Evolutionary conservation across 2,797 vertebrate species (phyloP), one percentile per base, ranked within the genome.

Genomic region (Neoniphon sammara): DNA sequence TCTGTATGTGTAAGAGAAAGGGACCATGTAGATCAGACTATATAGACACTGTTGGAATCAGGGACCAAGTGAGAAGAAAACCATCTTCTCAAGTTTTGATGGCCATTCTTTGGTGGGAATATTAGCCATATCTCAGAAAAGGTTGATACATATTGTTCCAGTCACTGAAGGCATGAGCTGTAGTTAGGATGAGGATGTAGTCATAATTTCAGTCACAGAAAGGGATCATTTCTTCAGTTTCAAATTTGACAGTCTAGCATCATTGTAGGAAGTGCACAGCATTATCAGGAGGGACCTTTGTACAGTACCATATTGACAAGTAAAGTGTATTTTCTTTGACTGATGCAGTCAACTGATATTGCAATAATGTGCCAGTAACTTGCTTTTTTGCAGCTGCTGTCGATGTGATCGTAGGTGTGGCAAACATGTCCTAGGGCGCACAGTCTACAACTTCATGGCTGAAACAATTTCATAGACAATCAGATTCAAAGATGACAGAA

Each of bases 391-490:
- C 42, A 46, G 61, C 64, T 79, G 61, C 54, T 72, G 42, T 46
- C 61, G 11, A 58, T 34, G n/a, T 56, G 42, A 73, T 2, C 53
- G n/a, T 23, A 21, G 49, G 15, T 20, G 49, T 55, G 42, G 73
- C 4, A 15, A 80, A 66, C 31, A 61, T 60, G 47, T 49, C 54
- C 25, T 14, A 9, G 30, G 15, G n/a, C 53, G 27, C n/a, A 15
- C 15, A 66, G 63, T 63, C 36, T 58, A 46, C 27, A 64, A 2
- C 30, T 20, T 14, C 69, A 64, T 21, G 42, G 12, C 36, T 55
- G 31, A 27, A 54, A 58, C 8, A 2, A 0, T 63, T 68, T 63
- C 15, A 54, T n/a, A 67, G 78, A 83, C 77, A 76, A 67, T 85
- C 78, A 47, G 23, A 39, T 2, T 57, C 36, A 53, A 30, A 60